Evolutionary conservation across 1,140 invertebrate species (phyloP).

Genomic region (Neodiprion fabricii): DNA sequence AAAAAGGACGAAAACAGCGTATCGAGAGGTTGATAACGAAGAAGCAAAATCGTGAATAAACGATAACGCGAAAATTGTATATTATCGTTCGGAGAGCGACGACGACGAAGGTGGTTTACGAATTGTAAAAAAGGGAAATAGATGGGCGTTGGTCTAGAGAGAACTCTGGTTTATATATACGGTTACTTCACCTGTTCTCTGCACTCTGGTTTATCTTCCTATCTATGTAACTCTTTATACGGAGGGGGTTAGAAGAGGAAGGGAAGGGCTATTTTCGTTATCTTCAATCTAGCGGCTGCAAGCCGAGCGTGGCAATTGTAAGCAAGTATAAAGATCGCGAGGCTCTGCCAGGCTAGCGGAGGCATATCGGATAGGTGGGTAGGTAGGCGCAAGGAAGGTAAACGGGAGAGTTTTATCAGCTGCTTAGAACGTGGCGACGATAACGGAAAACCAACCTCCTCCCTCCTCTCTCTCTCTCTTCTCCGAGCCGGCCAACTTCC

Average conservation of each 20-base stretch:
- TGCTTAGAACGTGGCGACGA: constrained; percentile 53
- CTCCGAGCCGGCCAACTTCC: constrained; percentile 6
- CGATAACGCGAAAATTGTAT: not conserved
- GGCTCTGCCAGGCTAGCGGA: no score
- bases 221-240: constrained; percentile 57
- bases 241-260: not conserved
- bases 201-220: constrained; percentile 54
- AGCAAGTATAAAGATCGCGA: no score
- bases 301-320: no score
- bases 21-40: not conserved
- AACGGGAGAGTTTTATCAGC: constrained; percentile 57
- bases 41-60: constrained; percentile 27
- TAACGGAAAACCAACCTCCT: constrained; percentile 46
- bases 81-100: not conserved
- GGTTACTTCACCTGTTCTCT: constrained; percentile 52
- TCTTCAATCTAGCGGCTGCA: constrained; percentile 54
- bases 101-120: constrained; percentile 1
- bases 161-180: constrained; percentile 25
- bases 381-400: constrained; percentile 22
- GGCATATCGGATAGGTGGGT: no score
- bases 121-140: constrained; percentile 12
- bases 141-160: constrained; percentile 51
- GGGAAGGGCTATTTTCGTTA: constrained; percentile 48
- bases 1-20: not conserved
- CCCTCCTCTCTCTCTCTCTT: constrained; percentile 8